Conservation (phyloP, 1,140 invertebrate species). For the Pogonomyrmex californicus region DNA sequence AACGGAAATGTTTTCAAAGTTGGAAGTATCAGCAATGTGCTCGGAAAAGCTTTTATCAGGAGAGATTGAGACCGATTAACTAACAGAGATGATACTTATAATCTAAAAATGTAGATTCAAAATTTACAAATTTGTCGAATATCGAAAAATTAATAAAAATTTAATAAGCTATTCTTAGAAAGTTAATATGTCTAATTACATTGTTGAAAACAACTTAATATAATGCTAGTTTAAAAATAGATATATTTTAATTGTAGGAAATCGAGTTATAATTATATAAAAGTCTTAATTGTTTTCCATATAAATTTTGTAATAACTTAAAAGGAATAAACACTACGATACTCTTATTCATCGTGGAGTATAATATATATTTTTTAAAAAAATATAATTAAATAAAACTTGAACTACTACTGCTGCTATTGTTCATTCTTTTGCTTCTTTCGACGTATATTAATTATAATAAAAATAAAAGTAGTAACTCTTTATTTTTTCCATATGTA, state of each 20-base stretch:
- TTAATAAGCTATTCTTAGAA: neutral
- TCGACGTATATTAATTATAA: neutral
- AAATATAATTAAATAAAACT: neutral
- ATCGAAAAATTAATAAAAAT: neutral
- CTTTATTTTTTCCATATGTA: neutral
- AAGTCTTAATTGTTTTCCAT: neutral
- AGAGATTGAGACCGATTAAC: neutral
- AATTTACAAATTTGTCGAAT: neutral
- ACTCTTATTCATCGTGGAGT: neutral
- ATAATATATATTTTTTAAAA: neutral
- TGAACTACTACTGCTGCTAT: neutral
- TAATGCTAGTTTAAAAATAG: slow-evolving; percentile 2
- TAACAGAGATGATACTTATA: neutral
- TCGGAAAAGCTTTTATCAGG: neutral
- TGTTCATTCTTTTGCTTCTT: neutral
- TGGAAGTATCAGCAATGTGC: slow-evolving; percentile 22
- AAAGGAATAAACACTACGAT: neutral
- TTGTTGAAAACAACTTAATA: neutral
- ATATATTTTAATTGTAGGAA: neutral
- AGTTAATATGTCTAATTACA: neutral
- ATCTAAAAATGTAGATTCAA: neutral
- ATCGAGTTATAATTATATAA: neutral
- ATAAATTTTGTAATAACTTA: neutral
- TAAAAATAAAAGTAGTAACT: neutral
- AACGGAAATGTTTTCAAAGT: slow-evolving; percentile 28